These are phyloP conservation scores for Orthosia cruda DNA, from an alignment of 2,888 invertebrate species.

Conservation along the genomic window DNA sequence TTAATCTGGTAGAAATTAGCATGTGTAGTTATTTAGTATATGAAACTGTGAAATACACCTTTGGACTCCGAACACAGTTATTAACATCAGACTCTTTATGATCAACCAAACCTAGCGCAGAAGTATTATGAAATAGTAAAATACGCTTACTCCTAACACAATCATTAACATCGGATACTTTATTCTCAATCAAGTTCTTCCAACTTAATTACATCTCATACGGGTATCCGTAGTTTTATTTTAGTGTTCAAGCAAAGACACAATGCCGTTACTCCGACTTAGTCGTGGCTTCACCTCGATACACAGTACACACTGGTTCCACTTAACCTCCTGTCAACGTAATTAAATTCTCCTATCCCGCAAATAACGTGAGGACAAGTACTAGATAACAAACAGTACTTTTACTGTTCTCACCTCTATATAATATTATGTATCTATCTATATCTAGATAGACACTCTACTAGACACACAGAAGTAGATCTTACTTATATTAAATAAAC, in stretches of 20 bases:
- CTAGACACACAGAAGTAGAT: no score
- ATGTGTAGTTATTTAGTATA: no score
- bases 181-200: neutral
- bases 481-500: no score
- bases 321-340: neutral
- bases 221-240: neutral
- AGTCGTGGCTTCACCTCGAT: neutral
- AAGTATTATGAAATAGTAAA: neutral
- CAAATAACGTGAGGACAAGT: conserved; percentile 4
- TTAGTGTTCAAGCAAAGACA: neutral
- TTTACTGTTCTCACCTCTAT: neutral
- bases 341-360: conserved; percentile 7
- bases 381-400: neutral
- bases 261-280: neutral
- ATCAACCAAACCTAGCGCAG: neutral
- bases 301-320: neutral
- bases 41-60: neutral
- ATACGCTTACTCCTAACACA: neutral
- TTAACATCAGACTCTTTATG: neutral
- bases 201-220: neutral
- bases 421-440: neutral
- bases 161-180: neutral
- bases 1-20: no score
- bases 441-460: neutral
- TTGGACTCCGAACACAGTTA: neutral